Base-by-base conservation (phyloP, 2,797 vertebrate genomes). In the Gastrophryne carolinensis region DNA sequence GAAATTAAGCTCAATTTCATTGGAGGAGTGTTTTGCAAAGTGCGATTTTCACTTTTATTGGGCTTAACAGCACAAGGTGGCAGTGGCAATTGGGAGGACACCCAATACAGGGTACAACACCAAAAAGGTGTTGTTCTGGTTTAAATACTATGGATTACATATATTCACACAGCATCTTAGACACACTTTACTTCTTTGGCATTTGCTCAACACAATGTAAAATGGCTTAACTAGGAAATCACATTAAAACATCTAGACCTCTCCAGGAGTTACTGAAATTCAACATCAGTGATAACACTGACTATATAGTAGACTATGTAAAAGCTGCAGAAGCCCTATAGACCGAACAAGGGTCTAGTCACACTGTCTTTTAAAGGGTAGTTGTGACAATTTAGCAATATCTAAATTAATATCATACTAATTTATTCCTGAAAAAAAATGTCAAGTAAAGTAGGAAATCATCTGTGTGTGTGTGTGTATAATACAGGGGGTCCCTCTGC, bases 121-220 rank as follows among this genome's bases (percentile, higher is more conserved):
- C n/a, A n/a, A n/a, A n/a, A n/a, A n/a, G n/a, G n/a, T n/a, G n/a
- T n/a, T 54, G 37, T 47, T 57, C 19, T 23, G n/a, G n/a, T 47
- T 63, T 35, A 89, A 89, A 89, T 88, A 90, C 84, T 90, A 84
- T 90, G 85, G 87, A 86, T 89, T 85, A 87, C 86, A 90, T 87
- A 88, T 89, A 85, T 81, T 89, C 87, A 92, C 89, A 89, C 13
- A 17, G 37, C 49, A 39, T n/a, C 34, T 19, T 49, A 6, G 32
- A 34, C 9, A 10, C n/a, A 66, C 44, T 47, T 37, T 19, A 50
- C 35, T 27, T 54, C 65, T 68, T 39, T 17, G 44, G 50, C 23
- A n/a, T 15, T 15, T 56, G 24, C 56, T 39, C 50, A 68, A 35
- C 15, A 41, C 50, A 41, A 34, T 34, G 10, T 34, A 2, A 68